A percentile compares a stretch with the other conserved stretches of the same genome.
Evolutionary conservation across 2,113 vertebrate species (phyloP).

Genomic region (Glaucomys volans): DNA sequence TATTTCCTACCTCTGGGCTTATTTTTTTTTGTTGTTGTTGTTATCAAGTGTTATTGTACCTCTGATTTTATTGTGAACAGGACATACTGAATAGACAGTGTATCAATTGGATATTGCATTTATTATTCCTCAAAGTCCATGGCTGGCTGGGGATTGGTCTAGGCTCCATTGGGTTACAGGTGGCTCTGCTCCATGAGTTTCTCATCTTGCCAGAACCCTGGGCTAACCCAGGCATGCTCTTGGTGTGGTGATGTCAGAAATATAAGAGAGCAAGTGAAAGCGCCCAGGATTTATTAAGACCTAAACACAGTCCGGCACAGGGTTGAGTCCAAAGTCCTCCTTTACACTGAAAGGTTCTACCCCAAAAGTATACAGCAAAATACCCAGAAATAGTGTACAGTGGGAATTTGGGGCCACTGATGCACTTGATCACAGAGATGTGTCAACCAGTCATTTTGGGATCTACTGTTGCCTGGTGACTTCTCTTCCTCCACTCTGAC

Average conservation of each 20-base stretch:
- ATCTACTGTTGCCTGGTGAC: background rate
- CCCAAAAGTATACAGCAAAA: background rate
- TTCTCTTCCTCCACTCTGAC: background rate
- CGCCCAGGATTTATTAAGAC: background rate
- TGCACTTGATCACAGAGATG: background rate
- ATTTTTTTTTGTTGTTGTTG: background rate
- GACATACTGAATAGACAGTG: background rate
- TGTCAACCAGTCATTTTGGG: background rate
- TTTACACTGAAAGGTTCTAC: background rate
- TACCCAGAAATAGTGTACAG: background rate
- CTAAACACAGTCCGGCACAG: background rate
- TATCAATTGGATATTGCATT: background rate
- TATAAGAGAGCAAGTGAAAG: background rate
- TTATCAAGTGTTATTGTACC: background rate
- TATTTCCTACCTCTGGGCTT: constrained; percentile 17
- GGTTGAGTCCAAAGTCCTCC: background rate
- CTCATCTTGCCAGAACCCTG: background rate
- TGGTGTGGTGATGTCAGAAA: background rate
- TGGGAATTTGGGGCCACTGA: accelerated
- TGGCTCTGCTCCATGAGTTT: background rate
- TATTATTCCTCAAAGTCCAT: background rate
- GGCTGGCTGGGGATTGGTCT: background rate
- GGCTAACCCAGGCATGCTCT: background rate
- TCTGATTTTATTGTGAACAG: constrained; percentile 21
- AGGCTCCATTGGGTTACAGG: background rate